Conservation (phyloP, 2,113 vertebrate species). For the Channa argus region DNA sequence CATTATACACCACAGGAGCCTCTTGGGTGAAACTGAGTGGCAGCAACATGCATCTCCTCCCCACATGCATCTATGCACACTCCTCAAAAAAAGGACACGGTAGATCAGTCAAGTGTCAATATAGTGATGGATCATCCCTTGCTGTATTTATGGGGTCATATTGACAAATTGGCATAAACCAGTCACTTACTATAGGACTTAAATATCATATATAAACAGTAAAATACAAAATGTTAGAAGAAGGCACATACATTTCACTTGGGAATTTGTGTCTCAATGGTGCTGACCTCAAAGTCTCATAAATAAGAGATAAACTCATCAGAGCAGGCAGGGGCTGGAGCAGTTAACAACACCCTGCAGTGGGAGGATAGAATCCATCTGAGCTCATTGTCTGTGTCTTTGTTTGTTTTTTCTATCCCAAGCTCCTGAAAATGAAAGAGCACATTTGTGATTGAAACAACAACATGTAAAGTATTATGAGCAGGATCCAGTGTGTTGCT, state of each 20-base stretch:
- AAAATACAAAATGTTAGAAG: background rate
- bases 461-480: background rate
- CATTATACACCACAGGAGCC: conserved; percentile 55
- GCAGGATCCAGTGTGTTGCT: background rate
- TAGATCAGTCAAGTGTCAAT: conserved; percentile 17
- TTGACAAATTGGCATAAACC: conserved; percentile 6
- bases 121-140: background rate
- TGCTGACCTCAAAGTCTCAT: conserved; percentile 53
- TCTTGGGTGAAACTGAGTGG: conserved; percentile 52
- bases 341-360: conserved; percentile 30
- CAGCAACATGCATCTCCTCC: conserved; percentile 32
- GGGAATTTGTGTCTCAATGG: conserved; percentile 19
- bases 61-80: background rate
- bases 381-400: conserved; percentile 63
- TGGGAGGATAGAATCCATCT: conserved; percentile 55
- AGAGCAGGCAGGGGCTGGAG: conserved; percentile 42
- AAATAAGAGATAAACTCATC: conserved; percentile 69
- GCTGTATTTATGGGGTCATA: conserved; percentile 6
- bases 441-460: conserved; percentile 9
- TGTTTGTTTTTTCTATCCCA: background rate
- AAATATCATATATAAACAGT: background rate
- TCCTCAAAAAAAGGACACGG: conserved; percentile 5
- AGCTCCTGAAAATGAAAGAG: conserved; percentile 15
- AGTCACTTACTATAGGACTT: conserved; percentile 5
- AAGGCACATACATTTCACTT: background rate